Evolutionary conservation across 2,113 vertebrate genomes (phyloP).

Genomic region (Microcebus murinus): DNA sequence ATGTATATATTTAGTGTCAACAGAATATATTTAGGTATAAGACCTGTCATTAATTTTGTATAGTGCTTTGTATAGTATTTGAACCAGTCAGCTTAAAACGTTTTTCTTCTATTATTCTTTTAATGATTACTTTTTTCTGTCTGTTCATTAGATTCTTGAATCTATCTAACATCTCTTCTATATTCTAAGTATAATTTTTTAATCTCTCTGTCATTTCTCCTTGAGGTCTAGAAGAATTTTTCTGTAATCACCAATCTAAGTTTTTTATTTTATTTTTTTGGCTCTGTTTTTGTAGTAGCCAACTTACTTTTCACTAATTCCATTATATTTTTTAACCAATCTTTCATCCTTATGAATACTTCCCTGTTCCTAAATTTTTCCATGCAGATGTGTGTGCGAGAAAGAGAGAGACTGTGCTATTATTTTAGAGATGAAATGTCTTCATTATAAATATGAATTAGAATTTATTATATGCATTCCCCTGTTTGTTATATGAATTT

Average conservation of each 20-base stretch:
- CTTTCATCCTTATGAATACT: neutral
- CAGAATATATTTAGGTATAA: neutral
- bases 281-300: neutral
- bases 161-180: neutral
- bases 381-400: neutral
- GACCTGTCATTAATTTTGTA: neutral
- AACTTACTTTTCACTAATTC: neutral
- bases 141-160: neutral
- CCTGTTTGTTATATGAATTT: neutral
- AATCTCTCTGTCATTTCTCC: neutral
- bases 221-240: neutral
- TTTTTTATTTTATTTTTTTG: neutral
- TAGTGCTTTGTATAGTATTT: neutral
- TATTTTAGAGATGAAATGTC: neutral
- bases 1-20: neutral
- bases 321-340: conserved; percentile 7
- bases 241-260: neutral
- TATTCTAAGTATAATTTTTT: neutral
- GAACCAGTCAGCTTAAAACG: neutral
- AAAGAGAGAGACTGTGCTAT: neutral
- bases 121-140: neutral
- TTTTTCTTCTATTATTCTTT: neutral
- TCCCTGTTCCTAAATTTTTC: neutral
- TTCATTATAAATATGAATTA: neutral
- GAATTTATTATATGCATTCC: neutral